Conservation (phyloP, 2,113 vertebrate species). For the Nerophis lumbriciformis region DNA sequence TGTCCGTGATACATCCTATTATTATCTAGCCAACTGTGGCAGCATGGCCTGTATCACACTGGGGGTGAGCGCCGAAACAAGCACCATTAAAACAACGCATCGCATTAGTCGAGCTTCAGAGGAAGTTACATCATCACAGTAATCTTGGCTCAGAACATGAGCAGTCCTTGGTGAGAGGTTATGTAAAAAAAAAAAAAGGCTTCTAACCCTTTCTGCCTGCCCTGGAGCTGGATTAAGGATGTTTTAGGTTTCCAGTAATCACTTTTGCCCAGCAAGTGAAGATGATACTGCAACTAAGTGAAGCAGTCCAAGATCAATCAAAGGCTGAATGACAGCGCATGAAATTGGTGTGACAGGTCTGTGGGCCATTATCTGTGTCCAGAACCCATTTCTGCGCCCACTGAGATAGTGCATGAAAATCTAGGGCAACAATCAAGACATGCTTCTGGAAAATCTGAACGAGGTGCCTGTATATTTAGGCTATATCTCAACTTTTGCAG, state of each 20-base stretch:
- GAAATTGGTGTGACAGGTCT: constrained; percentile 54
- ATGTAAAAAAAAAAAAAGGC: constrained; percentile 50
- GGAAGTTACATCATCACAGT: constrained; percentile 67
- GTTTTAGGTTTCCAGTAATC: constrained; percentile 53
- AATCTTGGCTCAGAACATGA: constrained; percentile 57
- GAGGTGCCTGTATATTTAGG: constrained; percentile 31
- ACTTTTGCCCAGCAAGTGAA: constrained; percentile 38
- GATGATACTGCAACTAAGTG: constrained; percentile 35
- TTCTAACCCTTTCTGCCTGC: constrained; percentile 42
- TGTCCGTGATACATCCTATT: constrained; percentile 36
- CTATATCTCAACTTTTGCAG: constrained; percentile 15
- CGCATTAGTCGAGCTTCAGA: constrained; percentile 64
- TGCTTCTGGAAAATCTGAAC: constrained; percentile 33
- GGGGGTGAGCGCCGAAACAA: constrained; percentile 51
- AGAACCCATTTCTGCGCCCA: constrained; percentile 29
- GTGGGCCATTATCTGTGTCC: constrained; percentile 48
- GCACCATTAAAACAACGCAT: constrained; percentile 51
- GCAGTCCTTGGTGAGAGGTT: constrained; percentile 63
- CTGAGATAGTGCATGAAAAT: constrained; percentile 35
- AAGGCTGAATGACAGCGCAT: constrained; percentile 53
- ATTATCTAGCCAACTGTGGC: constrained; percentile 38
- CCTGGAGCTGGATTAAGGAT: constrained; percentile 48
- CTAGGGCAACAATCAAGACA: constrained; percentile 38
- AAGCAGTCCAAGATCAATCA: constrained; percentile 43
- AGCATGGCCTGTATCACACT: constrained; percentile 43